These are phyloP conservation scores for Lepidothrix coronata DNA, from an alignment of 2,113 vertebrate species.

Conservation along the genomic window DNA sequence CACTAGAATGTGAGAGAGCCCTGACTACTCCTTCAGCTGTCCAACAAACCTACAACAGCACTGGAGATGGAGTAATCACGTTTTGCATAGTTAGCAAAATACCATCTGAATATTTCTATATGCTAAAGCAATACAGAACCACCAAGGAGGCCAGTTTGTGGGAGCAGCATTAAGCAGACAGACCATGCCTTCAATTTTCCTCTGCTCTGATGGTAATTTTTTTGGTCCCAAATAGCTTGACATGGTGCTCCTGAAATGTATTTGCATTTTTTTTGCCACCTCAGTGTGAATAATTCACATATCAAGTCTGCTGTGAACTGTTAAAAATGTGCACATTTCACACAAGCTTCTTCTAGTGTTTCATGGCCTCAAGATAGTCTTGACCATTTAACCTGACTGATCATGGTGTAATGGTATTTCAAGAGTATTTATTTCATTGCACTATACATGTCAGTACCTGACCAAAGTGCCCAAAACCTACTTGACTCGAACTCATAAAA, in stretches of 20 bases:
- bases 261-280: not conserved
- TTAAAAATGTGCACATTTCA: not conserved
- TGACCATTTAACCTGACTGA: slow-evolving; percentile 34
- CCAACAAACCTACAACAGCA: not conserved
- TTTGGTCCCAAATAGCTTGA: not conserved
- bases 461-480: not conserved
- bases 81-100: not conserved
- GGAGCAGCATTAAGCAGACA: not conserved
- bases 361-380: slow-evolving; percentile 1
- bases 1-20: not conserved
- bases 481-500: not conserved
- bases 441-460: not conserved
- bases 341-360: not conserved
- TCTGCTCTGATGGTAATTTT: not conserved
- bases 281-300: not conserved
- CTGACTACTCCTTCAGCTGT: not conserved
- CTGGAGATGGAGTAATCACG: not conserved
- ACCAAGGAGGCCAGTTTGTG: not conserved
- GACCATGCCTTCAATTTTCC: not conserved
- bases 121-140: not conserved
- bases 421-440: not conserved
- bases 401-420: not conserved
- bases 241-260: not conserved
- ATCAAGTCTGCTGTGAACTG: slow-evolving; percentile 10
- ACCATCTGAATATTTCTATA: not conserved